A percentile compares a stretch with the other conserved stretches of the same genome.
These are phyloP conservation scores for Lytechinus variegatus DNA, from an alignment of 35 echinoderm and acorn worm genomes.

Conservation along the genomic window DNA sequence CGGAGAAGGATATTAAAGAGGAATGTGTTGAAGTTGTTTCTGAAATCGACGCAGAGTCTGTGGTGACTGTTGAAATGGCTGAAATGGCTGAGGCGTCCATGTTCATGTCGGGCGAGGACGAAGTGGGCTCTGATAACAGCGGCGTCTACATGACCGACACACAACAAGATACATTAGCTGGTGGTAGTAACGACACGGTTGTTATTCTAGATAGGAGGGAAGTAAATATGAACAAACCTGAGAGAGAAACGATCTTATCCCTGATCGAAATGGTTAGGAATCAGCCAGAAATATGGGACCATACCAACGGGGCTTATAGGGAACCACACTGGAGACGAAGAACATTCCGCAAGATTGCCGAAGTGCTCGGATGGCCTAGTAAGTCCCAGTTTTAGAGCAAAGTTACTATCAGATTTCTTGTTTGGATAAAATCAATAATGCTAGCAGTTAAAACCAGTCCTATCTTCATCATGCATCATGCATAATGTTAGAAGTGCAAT, in stretches of 20 bases:
- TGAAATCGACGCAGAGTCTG: neutral
- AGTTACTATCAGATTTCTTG: neutral
- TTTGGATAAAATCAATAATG: no score
- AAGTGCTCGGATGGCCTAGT: conserved; percentile 28
- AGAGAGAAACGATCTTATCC: neutral
- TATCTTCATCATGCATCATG: no score
- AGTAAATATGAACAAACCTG: neutral
- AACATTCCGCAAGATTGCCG: neutral
- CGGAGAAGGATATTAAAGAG: neutral
- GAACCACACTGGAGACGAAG: neutral
- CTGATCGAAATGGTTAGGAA: conserved; percentile 16
- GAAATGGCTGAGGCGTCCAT: neutral
- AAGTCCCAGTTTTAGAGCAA: neutral
- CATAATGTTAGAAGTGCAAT: no score
- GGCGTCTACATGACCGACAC: neutral
- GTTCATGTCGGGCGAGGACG: neutral
- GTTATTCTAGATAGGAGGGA: neutral
- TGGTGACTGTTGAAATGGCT: neutral
- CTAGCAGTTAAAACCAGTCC: no score
- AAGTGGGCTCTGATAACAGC: neutral
- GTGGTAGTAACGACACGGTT: neutral
- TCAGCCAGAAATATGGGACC: conserved; percentile 15
- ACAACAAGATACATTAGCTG: neutral
- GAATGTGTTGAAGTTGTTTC: conserved; percentile 12
- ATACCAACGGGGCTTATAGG: neutral